These are phyloP conservation scores for Brachypodius melanocephalos DNA, from an alignment of 2,113 vertebrate genomes.

Conservation along the genomic window DNA sequence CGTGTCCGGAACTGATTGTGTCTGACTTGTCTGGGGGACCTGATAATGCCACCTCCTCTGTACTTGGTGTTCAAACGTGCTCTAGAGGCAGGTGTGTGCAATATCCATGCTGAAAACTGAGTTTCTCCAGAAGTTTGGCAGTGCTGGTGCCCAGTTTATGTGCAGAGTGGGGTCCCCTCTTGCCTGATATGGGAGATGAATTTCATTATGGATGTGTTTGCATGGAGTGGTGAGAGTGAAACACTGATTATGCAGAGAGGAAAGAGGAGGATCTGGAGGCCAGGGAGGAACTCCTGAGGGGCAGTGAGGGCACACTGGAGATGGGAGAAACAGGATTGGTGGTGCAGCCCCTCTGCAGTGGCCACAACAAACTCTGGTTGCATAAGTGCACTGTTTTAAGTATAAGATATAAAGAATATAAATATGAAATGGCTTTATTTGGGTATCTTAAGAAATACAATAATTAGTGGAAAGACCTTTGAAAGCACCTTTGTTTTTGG, in stretches of 20 bases:
- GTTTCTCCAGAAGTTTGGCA: fast-evolving
- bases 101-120: not conserved
- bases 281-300: not conserved
- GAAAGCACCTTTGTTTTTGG: not conserved
- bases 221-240: not conserved
- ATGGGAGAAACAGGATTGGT: not conserved
- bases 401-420: not conserved
- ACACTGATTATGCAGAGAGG: not conserved
- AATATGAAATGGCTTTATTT: not conserved
- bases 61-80: fast-evolving
- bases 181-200: not conserved
- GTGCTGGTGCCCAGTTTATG: fast-evolving
- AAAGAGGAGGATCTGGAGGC: not conserved
- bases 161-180: not conserved
- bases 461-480: not conserved
- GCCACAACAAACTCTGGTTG: not conserved
- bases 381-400: not conserved
- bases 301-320: not conserved
- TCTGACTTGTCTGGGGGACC: not conserved
- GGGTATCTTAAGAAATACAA: not conserved
- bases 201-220: not conserved
- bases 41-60: not conserved
- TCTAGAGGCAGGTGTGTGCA: no score
- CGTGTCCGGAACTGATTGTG: not conserved
- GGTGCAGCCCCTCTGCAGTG: fast-evolving